A percentile compares a stretch with the other conserved stretches of the same genome.
phyloP scores from a whole-genome alignment of 2,888 invertebrate genomes.

The Habroteleia sp. region DNA sequence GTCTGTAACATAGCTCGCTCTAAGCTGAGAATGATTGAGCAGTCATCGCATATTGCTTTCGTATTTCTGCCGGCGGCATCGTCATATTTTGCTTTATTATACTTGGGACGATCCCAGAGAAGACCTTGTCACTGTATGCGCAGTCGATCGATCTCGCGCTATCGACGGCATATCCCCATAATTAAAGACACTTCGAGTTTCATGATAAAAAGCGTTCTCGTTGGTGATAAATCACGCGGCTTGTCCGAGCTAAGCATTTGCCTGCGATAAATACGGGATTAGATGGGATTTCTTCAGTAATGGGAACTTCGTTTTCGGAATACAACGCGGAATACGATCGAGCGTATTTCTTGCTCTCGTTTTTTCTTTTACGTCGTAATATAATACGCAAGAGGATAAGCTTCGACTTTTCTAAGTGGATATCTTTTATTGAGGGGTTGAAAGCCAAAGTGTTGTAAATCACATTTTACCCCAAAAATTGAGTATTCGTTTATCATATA shows the following conservation, averaged over 20 bases:
- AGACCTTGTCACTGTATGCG: conserved; percentile 59
- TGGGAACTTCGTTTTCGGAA: conserved; percentile 51
- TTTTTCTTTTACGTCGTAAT: conserved; percentile 9
- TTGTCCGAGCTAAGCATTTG: conserved; percentile 50
- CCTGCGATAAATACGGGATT: conserved; percentile 60
- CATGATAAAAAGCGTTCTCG: conserved; percentile 60
- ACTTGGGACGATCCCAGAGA: conserved; percentile 46
- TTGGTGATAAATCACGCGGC: conserved; percentile 59
- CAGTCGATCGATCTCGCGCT: conserved; percentile 68
- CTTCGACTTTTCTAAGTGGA: too few species aligned
- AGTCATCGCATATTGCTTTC: conserved; percentile 70
- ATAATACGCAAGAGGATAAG: too few species aligned
- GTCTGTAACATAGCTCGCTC: conserved; percentile 56
- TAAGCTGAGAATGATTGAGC: conserved; percentile 77
- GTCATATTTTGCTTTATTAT: conserved; percentile 65
- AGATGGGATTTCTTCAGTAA: conserved; percentile 54
- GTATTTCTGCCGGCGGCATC: conserved; percentile 39
- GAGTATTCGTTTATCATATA: too few species aligned
- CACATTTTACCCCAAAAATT: too few species aligned
- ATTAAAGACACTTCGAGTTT: conserved; percentile 58
- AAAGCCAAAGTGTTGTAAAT: too few species aligned
- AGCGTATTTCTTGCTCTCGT: not conserved
- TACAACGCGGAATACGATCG: conserved; percentile 26
- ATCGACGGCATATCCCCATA: conserved; percentile 53
- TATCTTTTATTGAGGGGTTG: too few species aligned